Evolutionary conservation across 1,140 invertebrate genomes (phyloP), one percentile per base, ranked within the genome.

Genomic region (Scaptomyza montana): DNA sequence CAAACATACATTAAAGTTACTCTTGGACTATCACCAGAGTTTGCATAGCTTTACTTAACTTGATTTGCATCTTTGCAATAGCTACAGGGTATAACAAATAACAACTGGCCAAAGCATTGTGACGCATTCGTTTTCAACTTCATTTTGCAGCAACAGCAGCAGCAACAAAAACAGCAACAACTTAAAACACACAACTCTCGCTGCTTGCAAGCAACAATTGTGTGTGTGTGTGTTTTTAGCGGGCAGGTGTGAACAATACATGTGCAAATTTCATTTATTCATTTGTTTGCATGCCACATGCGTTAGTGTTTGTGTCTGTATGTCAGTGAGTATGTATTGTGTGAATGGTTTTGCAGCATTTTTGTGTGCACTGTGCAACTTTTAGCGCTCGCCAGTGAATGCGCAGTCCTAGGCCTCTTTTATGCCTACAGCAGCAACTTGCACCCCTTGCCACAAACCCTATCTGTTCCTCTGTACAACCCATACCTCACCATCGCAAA

Each of bases 241-340:
- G 77, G 77, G 71, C 80, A 86, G 82, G 81, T 86, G 81, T 81
- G 81, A 85, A 86, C 72, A 74, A 71, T 80, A 86, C 82, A 78
- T 84, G 79, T 77, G 84, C 76, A 87, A 84, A 87, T 87, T 84
- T 87, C 89, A 87, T 89, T 89, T 89, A 89, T 87, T 87, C 85
- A 87, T 87, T 87, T 87, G 89, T 87, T 87, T 89, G 76, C 84
- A 89, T 84, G 85, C 65, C 79, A 77, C 49, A 63, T 71, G 61
- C 69, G 50, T 25, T 25, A 25, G 21, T 25, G 21, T 25, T 2
- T 4, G 21, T 25, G 21, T 25, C 2, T 25, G 21, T 79, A 50
- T 62, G 50, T 19, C 57, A 68, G 67, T 70, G 9, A 21, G 51
- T 21, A 50, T 75, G 50, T 61, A 61, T 78, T 82, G 57, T 78